phyloP scores from a whole-genome alignment of 2,888 invertebrate species.

The Pammene aurita region DNA sequence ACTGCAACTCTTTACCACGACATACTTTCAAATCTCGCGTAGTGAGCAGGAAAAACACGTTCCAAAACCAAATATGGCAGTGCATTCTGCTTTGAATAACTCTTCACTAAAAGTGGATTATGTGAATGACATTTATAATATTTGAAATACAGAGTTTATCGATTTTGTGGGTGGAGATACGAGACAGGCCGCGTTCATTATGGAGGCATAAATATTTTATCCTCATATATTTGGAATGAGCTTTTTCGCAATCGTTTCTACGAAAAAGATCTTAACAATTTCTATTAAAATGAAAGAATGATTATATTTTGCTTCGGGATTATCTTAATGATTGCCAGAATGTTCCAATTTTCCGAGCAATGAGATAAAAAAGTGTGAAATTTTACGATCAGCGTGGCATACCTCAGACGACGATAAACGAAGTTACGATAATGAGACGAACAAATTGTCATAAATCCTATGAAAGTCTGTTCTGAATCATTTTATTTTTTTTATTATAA shows the following conservation, averaged over 20 bases:
- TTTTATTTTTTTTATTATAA: not conserved
- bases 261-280: constrained; percentile 3
- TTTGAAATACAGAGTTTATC: constrained; percentile 2
- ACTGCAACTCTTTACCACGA: constrained; percentile 23
- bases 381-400: constrained; percentile 24
- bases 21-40: constrained; percentile 24
- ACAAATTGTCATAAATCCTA: constrained; percentile 19
- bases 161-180: constrained; percentile 10
- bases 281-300: constrained; percentile 4
- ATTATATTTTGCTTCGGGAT: not conserved
- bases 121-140: constrained; percentile 11
- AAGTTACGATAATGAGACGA: constrained; percentile 26
- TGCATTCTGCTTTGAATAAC: not conserved
- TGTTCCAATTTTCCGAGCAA: constrained; percentile 17
- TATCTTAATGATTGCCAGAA: constrained; percentile 16
- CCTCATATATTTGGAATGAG: not conserved
- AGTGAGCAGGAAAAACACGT: constrained; percentile 27
- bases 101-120: not conserved
- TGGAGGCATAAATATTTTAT: not conserved
- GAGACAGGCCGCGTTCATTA: not conserved
- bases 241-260: not conserved
- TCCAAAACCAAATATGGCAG: constrained; percentile 25
- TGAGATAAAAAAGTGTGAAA: constrained; percentile 29
- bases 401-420: constrained; percentile 25
- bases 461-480: constrained; percentile 5